Evolutionary conservation across 2,888 invertebrate genomes (phyloP).

Genomic region (Diloba caeruleocephala): DNA sequence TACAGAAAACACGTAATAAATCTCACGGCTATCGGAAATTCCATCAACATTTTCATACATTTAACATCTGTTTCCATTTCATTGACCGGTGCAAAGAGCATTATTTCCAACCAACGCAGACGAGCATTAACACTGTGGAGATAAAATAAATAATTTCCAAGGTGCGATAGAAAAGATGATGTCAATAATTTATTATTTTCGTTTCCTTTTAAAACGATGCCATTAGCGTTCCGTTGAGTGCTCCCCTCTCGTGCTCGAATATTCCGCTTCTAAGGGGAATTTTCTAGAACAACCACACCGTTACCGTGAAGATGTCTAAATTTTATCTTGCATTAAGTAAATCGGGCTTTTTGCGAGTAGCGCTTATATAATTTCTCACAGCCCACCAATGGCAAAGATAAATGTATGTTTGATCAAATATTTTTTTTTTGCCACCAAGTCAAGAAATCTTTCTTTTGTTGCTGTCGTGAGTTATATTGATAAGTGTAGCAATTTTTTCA

Average conservation of each 20-base stretch:
- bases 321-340: conserved; percentile 73
- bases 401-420: conserved; percentile 61
- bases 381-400: conserved; percentile 46
- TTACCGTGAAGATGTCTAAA: conserved; percentile 68
- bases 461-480: conserved; percentile 45
- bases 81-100: conserved; percentile 73
- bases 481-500: conserved; percentile 36
- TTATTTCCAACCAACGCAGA: conserved; percentile 65
- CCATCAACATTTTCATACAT: conserved; percentile 71
- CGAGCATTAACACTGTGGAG: conserved; percentile 54
- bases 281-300: conserved; percentile 70
- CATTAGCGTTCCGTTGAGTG: conserved; percentile 80
- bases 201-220: conserved; percentile 80
- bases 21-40: conserved; percentile 56
- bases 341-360: conserved; percentile 64
- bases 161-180: conserved; percentile 74
- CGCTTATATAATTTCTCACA: conserved; percentile 69
- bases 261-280: conserved; percentile 70
- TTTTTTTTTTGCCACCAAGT: conserved; percentile 54
- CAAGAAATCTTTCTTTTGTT: conserved; percentile 45
- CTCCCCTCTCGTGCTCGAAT: conserved; percentile 71
- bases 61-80: conserved; percentile 75
- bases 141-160: conserved; percentile 76
- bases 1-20: conserved; percentile 49
- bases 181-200: conserved; percentile 87